Conservation (phyloP, 1,140 invertebrate genomes). For the Trypoxylus dichotomus region DNA sequence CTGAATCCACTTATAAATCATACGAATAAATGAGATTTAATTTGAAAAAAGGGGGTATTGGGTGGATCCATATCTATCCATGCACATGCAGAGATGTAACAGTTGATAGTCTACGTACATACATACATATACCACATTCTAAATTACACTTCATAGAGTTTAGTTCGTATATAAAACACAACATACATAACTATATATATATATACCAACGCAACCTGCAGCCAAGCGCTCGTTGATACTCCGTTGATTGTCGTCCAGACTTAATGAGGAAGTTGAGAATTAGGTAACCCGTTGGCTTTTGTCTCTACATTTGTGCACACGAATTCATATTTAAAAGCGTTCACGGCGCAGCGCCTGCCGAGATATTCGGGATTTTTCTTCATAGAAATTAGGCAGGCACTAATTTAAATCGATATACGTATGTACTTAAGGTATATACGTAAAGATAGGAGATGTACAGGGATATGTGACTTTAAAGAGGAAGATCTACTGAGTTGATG, state of each 20-base stretch:
- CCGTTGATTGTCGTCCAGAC: slow-evolving; percentile 7
- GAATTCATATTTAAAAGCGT: not conserved
- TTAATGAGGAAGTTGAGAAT: slow-evolving; percentile 29
- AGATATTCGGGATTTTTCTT: too few species aligned
- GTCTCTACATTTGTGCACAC: slow-evolving; percentile 12
- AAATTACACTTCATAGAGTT: too few species aligned
- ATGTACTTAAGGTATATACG: too few species aligned
- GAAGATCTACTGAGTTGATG: too few species aligned
- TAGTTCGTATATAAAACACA: not conserved
- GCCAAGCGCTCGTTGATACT: not conserved
- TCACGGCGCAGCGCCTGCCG: too few species aligned
- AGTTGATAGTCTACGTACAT: not conserved
- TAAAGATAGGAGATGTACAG: too few species aligned
- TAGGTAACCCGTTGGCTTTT: slow-evolving; percentile 24
- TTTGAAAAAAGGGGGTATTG: slow-evolving; percentile 6
- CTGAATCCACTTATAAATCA: too few species aligned
- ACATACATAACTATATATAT: not conserved
- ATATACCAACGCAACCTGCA: not conserved
- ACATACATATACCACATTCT: not conserved
- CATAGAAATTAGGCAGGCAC: too few species aligned
- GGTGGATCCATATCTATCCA: not conserved
- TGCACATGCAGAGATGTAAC: not conserved
- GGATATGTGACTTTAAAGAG: too few species aligned
- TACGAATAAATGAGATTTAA: slow-evolving; percentile 19
- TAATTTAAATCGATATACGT: too few species aligned